Evolutionary conservation across 2,888 invertebrate genomes (phyloP).

Genomic region (Oxytorus armatus): DNA sequence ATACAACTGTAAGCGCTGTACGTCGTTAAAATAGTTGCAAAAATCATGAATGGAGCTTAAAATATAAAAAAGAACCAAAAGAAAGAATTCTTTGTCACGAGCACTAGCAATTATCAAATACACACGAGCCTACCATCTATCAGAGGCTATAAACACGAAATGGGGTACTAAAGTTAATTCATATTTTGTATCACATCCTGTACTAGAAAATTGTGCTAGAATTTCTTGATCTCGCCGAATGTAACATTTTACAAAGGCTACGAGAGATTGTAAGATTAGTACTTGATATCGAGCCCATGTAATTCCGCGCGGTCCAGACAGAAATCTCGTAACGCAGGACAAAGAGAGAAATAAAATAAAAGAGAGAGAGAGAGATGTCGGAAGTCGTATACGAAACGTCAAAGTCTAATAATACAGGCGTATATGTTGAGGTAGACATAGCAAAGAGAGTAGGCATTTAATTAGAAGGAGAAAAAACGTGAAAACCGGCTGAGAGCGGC

Average conservation of each 20-base stretch:
- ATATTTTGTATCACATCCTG: constrained; percentile 20
- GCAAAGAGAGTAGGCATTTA: constrained; percentile 1
- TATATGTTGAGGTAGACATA: not conserved
- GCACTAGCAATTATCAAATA: not conserved
- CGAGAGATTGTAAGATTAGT: not conserved
- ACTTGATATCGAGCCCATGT: not conserved
- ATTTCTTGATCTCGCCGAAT: constrained; percentile 1
- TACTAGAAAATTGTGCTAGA: constrained; percentile 2
- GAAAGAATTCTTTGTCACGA: not conserved
- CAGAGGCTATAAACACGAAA: not conserved
- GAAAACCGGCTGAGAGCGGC: constrained; percentile 22
- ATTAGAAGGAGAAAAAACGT: constrained; percentile 32
- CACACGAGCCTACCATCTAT: not conserved
- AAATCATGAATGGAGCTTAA: no score
- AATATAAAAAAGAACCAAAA: not conserved
- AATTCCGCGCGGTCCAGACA: not conserved
- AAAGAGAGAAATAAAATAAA: not conserved
- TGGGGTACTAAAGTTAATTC: no score
- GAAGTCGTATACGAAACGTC: constrained; percentile 7
- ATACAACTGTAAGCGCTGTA: no score
- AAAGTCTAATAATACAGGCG: not conserved
- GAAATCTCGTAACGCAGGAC: not conserved
- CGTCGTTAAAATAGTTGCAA: no score
- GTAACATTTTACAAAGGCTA: not conserved
- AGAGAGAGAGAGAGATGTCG: no score